Evolutionary conservation across 92 coral and sea anemone genomes (phyloP).

Genomic region (Montipora capitata): DNA sequence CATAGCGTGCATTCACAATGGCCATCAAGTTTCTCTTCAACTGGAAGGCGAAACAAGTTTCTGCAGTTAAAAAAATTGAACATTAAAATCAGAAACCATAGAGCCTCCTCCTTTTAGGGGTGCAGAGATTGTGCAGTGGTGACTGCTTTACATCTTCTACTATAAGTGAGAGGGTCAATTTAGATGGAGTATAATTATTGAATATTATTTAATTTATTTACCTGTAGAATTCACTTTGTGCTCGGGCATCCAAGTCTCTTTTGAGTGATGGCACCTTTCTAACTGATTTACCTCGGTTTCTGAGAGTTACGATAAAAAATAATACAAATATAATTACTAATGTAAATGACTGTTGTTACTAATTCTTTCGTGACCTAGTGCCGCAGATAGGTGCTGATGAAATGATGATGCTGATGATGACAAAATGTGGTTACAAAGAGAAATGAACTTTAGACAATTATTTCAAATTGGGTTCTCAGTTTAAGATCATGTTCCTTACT

Average conservation of each 20-base stretch:
- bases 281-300: conserved; percentile 80
- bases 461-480: too few species aligned
- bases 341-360: not conserved
- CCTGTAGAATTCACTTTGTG: conserved; percentile 98
- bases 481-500: conserved; percentile 41
- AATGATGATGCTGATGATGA: not conserved
- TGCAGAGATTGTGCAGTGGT: too few species aligned
- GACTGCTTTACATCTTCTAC: too few species aligned
- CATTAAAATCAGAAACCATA: not conserved
- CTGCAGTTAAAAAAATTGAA: conserved; percentile 31
- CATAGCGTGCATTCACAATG: conserved; percentile 97
- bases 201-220: not conserved
- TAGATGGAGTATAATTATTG: too few species aligned
- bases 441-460: not conserved
- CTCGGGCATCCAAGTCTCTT: conserved; percentile 97
- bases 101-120: too few species aligned
- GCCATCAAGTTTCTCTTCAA: conserved; percentile 97
- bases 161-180: too few species aligned
- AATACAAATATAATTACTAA: too few species aligned
- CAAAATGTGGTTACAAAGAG: not conserved
- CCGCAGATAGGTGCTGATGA: too few species aligned
- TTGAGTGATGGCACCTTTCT: conserved; percentile 88
- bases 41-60: conserved; percentile 95
- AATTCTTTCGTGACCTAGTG: too few species aligned
- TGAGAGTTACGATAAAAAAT: not conserved